phyloP scores from a whole-genome alignment of 2,888 invertebrate species.

The Himalopsyche japonica region DNA sequence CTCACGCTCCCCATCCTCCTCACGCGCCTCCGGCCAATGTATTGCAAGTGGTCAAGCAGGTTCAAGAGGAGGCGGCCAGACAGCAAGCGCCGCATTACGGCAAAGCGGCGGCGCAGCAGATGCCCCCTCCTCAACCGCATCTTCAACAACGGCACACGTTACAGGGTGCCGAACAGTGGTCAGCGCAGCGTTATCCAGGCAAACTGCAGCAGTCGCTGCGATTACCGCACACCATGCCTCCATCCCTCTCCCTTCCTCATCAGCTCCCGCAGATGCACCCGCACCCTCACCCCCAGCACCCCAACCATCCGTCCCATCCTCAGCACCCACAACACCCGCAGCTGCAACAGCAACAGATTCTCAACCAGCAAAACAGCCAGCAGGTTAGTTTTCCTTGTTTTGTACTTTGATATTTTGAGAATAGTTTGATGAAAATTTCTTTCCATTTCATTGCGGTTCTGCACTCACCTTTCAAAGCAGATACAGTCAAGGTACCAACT shows the following conservation, averaged over 20 bases:
- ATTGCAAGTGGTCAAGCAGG: slow-evolving; percentile 80
- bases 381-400: slow-evolving; percentile 32
- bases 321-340: slow-evolving; percentile 47
- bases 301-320: slow-evolving; percentile 50
- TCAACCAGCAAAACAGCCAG: slow-evolving; percentile 57
- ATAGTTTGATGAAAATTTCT: too few species aligned
- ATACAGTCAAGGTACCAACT: too few species aligned
- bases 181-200: slow-evolving; percentile 48
- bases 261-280: slow-evolving; percentile 37
- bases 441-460: too few species aligned
- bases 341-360: slow-evolving; percentile 55
- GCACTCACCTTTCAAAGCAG: too few species aligned
- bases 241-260: slow-evolving; percentile 43
- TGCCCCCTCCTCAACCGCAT: slow-evolving; percentile 56
- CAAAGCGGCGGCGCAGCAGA: slow-evolving; percentile 67
- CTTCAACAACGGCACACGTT: slow-evolving; percentile 54
- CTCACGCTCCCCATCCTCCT: slow-evolving; percentile 42
- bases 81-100: slow-evolving; percentile 87
- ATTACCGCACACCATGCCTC: slow-evolving; percentile 44
- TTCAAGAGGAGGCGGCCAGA: slow-evolving; percentile 89
- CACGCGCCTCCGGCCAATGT: slow-evolving; percentile 72
- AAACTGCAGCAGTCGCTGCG: slow-evolving; percentile 46
- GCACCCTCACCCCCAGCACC: slow-evolving; percentile 43
- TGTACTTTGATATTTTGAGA: too few species aligned
- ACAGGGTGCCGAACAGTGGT: slow-evolving; percentile 43